Evolutionary conservation across 2,797 vertebrate species (phyloP), one percentile per base, ranked within the genome.

Genomic region (Pyrocephalus nanus): DNA sequence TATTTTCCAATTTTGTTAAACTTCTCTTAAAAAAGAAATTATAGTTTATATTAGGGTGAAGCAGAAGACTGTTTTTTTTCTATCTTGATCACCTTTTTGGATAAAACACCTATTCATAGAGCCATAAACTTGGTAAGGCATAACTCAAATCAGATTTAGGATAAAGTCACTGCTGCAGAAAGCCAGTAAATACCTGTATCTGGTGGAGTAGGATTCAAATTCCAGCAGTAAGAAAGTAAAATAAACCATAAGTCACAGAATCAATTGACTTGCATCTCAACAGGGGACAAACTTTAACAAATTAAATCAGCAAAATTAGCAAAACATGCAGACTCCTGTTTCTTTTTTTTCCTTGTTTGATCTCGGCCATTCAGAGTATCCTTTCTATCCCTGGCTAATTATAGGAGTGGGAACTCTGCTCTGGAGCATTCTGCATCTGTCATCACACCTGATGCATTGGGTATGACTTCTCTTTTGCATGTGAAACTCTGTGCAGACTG

Each of bases 371-470:
- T 95, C 83, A 88, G 77, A 88, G 38, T 93, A 95, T 94, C 72
- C 57, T 74, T 82, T 86, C 73, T 90, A 92, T 51, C 62, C 43
- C 65, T 69, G 57, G 72, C 58, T 96, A 96, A 86, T 93, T 90
- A 91, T n/a, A 95, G 89, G 36, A 91, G 58, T 26, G 62, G 72
- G 25, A 86, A 75, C 58, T 88, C 55, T 90, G 78, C 84, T 92
- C 92, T 83, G 74, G 67, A 92, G 81, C 94, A 85, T 94, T 97
- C 81, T 89, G 11, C 64, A 40, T 93, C 92, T 93, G 92, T 95
- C 96, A 94, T 85, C 95, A 85, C 61, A 96, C 81, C 91, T 96
- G 88, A 96, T 93, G 71, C 86, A 89, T 54, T 82, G 81, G 84
- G 65, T 91, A 89, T 65, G 84, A 94, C 70, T 77, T 62, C 77